phyloP scores from a whole-genome alignment of 2,797 vertebrate species.

The Alectoris magna region DNA sequence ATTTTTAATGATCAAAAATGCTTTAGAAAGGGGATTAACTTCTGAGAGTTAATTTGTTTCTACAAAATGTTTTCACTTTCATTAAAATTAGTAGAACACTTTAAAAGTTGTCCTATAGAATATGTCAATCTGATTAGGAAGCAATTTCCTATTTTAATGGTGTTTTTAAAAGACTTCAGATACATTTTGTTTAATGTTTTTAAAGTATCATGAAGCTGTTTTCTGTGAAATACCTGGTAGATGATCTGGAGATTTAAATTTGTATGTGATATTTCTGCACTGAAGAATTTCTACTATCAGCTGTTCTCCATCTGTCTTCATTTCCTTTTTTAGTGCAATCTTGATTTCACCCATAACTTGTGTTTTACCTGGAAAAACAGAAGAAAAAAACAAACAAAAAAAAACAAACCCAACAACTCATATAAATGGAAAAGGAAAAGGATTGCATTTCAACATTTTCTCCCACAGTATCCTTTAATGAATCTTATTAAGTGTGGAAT shows the following conservation, averaged over 20 bases:
- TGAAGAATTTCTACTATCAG: constrained; percentile 97
- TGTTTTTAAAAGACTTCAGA: not conserved
- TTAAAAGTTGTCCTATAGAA: not conserved
- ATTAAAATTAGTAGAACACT: not conserved
- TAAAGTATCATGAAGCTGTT: not conserved
- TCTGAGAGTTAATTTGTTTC: not conserved
- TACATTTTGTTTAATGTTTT: not conserved
- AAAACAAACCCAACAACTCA: not conserved
- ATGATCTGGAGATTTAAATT: constrained; percentile 98
- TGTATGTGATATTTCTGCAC: constrained; percentile 99
- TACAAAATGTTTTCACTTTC: not conserved
- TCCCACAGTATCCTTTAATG: too few species aligned
- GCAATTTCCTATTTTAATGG: not conserved
- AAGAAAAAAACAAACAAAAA: not conserved
- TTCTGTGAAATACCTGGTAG: constrained; percentile 88
- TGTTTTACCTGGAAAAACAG: constrained; percentile 87
- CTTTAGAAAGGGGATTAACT: not conserved
- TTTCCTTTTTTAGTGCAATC: constrained; percentile 96
- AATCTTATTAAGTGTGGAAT: too few species aligned
- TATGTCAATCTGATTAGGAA: not conserved
- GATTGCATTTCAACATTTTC: too few species aligned
- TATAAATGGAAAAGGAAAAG: not conserved
- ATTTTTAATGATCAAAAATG: not conserved
- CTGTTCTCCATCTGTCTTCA: constrained; percentile 97
- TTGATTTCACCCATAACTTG: constrained; percentile 99